Evolutionary conservation across 2,888 invertebrate genomes (phyloP).

Genomic region (Philonicus albiceps): DNA sequence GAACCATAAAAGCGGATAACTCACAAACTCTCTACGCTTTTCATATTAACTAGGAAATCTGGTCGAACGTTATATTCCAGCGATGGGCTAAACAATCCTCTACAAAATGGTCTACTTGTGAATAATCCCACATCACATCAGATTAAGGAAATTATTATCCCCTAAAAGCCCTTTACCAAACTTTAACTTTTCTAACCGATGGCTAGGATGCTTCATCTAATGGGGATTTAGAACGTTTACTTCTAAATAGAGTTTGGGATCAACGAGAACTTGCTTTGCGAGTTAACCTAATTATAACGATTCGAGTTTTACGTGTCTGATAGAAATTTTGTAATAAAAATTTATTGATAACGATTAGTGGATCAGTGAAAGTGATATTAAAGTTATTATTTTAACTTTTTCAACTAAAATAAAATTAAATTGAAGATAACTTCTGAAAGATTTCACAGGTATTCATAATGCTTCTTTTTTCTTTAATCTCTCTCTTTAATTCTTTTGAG

Average conservation of each 20-base stretch:
- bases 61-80: not conserved
- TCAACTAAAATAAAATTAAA: too few relatives aligned
- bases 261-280: not conserved
- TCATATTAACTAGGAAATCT: not conserved
- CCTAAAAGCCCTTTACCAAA: not conserved
- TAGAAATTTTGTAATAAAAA: too few relatives aligned
- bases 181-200: not conserved
- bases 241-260: not conserved
- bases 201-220: not conserved
- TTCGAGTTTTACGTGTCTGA: not conserved
- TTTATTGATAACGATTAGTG: too few relatives aligned
- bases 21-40: not conserved
- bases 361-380: too few relatives aligned
- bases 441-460: too few relatives aligned
- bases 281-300: not conserved
- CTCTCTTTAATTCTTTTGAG: too few relatives aligned
- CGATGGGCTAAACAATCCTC: not conserved
- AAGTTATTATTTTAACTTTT: too few relatives aligned
- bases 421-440: too few relatives aligned
- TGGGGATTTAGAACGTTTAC: not conserved
- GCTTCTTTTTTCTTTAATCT: too few relatives aligned
- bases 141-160: not conserved
- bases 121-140: not conserved
- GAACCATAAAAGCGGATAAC: not conserved
- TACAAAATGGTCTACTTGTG: not conserved